Conservation (phyloP, 2,797 vertebrate genomes). For the Dromococcyx pavoninus region DNA sequence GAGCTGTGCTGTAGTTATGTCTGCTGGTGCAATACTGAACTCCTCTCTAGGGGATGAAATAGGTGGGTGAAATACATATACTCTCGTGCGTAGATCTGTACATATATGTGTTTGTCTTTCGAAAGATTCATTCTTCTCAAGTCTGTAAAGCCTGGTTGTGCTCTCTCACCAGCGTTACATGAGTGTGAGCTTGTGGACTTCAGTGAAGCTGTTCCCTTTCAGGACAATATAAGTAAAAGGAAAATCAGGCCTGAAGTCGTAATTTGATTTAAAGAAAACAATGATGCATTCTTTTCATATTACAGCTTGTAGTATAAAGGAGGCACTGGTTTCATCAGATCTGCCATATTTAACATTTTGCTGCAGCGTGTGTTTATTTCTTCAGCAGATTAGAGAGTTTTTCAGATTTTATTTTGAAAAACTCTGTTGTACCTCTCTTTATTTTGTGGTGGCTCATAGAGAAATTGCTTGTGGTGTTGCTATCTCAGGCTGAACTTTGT, state of each 20-base stretch:
- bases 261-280: neutral
- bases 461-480: neutral
- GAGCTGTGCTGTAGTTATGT: conserved; percentile 94
- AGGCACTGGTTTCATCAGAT: neutral
- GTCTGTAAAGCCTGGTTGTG: neutral
- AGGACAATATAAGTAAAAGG: neutral
- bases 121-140: neutral
- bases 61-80: conserved; percentile 81
- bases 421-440: neutral
- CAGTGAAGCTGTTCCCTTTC: neutral
- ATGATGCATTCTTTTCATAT: neutral
- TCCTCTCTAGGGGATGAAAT: conserved; percentile 95
- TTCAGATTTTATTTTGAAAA: conserved; percentile 1
- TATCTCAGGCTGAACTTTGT: neutral
- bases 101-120: neutral
- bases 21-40: conserved; percentile 93
- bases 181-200: neutral
- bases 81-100: neutral
- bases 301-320: neutral
- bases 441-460: neutral
- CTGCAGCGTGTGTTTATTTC: neutral
- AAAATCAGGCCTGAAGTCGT: neutral
- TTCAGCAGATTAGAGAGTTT: neutral
- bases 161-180: neutral
- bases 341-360: neutral